Evolutionary conservation across 1,140 invertebrate species (phyloP).

Genomic region (Drosophila neocordata): DNA sequence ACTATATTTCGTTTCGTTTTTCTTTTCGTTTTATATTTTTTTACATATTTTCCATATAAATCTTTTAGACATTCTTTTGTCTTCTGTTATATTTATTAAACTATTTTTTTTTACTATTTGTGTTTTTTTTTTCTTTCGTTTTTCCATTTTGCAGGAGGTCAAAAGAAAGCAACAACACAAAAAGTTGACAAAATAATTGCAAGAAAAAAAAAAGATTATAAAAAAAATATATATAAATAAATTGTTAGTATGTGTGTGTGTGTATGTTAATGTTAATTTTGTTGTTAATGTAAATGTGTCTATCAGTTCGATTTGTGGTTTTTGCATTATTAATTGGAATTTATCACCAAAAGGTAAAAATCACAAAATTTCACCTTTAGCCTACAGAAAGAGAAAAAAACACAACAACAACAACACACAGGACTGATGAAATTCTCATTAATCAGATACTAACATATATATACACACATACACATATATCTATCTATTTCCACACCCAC

Average conservation of each 20-base stretch:
- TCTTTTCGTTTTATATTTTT: background rate
- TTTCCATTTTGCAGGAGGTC: conserved; percentile 33
- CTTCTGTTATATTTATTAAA: conserved; percentile 16
- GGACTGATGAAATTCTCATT: conserved; percentile 8
- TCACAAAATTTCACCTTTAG: conserved; percentile 1
- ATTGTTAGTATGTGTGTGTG: conserved; percentile 36
- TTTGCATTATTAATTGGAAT: conserved; percentile 39
- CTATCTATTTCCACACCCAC: background rate
- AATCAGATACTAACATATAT: background rate
- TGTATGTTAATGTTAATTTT: conserved; percentile 16
- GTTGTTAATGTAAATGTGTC: conserved; percentile 7
- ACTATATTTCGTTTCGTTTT: background rate
- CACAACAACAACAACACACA: background rate
- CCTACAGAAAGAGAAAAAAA: background rate
- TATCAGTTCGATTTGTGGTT: conserved; percentile 28
- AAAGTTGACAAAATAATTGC: conserved; percentile 39
- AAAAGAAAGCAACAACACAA: conserved; percentile 26
- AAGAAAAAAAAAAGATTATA: background rate
- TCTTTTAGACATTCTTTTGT: conserved; percentile 4
- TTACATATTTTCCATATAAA: conserved; percentile 5
- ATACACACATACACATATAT: background rate
- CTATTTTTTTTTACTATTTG: background rate
- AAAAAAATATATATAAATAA: background rate
- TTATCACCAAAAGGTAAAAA: conserved; percentile 26
- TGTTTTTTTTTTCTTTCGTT: conserved; percentile 16